Base-by-base conservation (phyloP, 2,113 vertebrate genomes). In the Nasalis larvatus region DNA sequence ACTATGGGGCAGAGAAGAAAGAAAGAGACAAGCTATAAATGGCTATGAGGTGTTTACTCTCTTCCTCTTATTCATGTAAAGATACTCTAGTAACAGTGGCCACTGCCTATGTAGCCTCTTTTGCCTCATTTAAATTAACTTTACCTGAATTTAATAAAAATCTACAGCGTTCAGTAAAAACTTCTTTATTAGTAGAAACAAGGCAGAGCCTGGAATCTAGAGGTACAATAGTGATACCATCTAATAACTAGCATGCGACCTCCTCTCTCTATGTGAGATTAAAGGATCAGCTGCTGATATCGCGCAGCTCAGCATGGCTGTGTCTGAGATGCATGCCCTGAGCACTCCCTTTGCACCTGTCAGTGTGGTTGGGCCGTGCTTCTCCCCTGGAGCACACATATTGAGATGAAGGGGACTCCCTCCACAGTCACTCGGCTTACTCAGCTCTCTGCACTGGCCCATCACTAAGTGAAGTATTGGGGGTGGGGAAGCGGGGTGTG, bases 101-200 rank as follows among this genome's bases (percentile, higher is more conserved):
- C 52, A 76, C 23, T 83, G 76, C 21, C 63, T 68, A 21, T 6
- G 8, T 14, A 94, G 37, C 27, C 14, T 82, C 90, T 89, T 78
- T 77, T 49, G 30, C n/a, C 18, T 58, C 23, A 5, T 9, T 87
- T 68, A 90, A 71, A 87, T 94, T 40, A 87, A 92, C 58, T 80
- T 92, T 45, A 83, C n/a, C 30, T 80, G 52, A 89, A 89, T 35
- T 81, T 40, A 84, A 58, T 95, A 10, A 69, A 89, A 89, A 81
- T 35, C 23, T 54, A 40, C n/a, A 89, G 17, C 69, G 45, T 56
- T 95, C 76, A 78, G 17, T 37, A 73, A 58, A 92, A 60, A 49
- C 77, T 21, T 87, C n/a, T 88, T 87, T 81, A 45, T 30, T 86
- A 77, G 35, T 25, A 54, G 82, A 91, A 89, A n/a, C 58, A 88